Evolutionary conservation across 2,797 vertebrate species (phyloP), one percentile per base, ranked within the genome.

Genomic region (Hoplostethus mediterraneus): DNA sequence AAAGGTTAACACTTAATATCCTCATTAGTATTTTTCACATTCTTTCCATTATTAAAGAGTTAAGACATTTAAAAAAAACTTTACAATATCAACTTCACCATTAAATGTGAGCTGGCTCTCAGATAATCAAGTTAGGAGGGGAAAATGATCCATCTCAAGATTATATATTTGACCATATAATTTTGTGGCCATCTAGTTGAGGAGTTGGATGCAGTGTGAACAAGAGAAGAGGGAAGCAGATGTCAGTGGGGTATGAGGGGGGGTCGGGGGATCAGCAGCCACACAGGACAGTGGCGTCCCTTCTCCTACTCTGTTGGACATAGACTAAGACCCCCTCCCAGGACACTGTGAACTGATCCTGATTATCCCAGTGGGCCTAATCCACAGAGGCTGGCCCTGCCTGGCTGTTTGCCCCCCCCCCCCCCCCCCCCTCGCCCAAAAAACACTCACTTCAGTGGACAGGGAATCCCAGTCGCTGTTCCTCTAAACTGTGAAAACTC

Each of bases 401-500:
- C 84, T 76, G 76, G 71, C 77, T 12, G 56, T 70, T 55, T 36
- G 53, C 80, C 84, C 76, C 68, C 68, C 21, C 21, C 80, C 84
- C 76, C 68, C 68, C 21, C 21, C 21, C 21, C 21, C 21, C 21
- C 21, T 21, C 21, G 21, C 21, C 21, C 21, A 79, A 90, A 85
- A 90, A 90, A 90, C 93, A 94, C 90, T 91, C 94, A 95, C 91
- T 94, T 88, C 92, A 95, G 92, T 94, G 91, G 93, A 74, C 93
- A 94, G 89, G 84, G 92, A 91, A 92, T 91, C 85, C 87, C 70
- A 86, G 84, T 91, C 91, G 90, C 92, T 93, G 92, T 92, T 92
- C 86, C 89, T 91, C 90, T 95, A 93, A 95, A 95, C 93, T 95
- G 94, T 94, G 94, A 95, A 94, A 95, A 94, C 92, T 91, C 86